Evolutionary conservation across 2,888 invertebrate species (phyloP).

Genomic region (Agonopterix heracliana): DNA sequence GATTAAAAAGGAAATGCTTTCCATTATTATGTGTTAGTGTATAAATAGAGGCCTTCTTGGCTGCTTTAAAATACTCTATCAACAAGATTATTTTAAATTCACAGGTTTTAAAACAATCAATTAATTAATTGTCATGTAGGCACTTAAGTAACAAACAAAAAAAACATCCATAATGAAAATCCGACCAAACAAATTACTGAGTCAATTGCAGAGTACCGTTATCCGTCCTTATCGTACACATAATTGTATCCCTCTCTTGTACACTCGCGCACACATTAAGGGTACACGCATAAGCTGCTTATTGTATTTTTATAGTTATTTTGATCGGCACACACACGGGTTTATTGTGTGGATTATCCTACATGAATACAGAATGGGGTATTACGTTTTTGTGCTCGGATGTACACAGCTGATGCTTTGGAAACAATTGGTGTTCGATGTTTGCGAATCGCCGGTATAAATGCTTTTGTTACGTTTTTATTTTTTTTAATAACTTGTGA

Average conservation of each 20-base stretch:
- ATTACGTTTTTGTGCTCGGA: slow-evolving; percentile 54
- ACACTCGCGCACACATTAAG: slow-evolving; percentile 53
- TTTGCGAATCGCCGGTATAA: slow-evolving; percentile 56
- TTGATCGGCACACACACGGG: slow-evolving; percentile 63
- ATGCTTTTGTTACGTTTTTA: slow-evolving; percentile 28
- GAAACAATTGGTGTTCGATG: slow-evolving; percentile 45
- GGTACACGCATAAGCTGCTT: slow-evolving; percentile 69
- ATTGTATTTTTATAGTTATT: slow-evolving; percentile 76
- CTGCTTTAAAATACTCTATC: no score
- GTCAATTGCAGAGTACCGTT: slow-evolving; percentile 35
- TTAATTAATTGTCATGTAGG: no score
- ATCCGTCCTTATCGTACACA: slow-evolving; percentile 16
- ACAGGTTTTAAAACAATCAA: no score
- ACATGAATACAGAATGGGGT: slow-evolving; percentile 62
- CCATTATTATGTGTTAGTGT: no score
- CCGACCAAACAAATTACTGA: slow-evolving; percentile 45
- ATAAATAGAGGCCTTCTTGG: no score
- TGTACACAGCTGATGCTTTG: slow-evolving; percentile 66
- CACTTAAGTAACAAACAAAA: no score
- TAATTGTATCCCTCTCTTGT: slow-evolving; percentile 25
- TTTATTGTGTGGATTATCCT: slow-evolving; percentile 60
- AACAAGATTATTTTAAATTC: no score
- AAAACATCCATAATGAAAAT: slow-evolving; percentile 17
- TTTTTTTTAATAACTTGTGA: slow-evolving; percentile 53
- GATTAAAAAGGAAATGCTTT: no score